Conservation (phyloP, 2,888 invertebrate genomes). For the Pseudococcus viburni region DNA sequence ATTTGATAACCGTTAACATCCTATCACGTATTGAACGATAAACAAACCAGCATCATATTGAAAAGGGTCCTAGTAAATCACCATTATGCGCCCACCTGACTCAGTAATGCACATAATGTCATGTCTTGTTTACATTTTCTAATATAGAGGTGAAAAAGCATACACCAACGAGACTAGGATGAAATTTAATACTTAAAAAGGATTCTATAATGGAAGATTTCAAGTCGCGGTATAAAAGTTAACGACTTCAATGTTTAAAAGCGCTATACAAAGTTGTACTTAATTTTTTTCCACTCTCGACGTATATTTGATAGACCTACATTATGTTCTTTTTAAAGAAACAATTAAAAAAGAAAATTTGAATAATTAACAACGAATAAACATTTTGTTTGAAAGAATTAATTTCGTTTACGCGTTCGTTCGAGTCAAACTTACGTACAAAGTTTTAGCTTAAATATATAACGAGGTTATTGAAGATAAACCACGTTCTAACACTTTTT, state of each 20-base stretch:
- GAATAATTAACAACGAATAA: conserved; percentile 25
- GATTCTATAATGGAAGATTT: conserved; percentile 46
- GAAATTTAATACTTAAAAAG: conserved; percentile 48
- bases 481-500: background rate
- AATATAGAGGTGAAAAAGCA: conserved; percentile 11
- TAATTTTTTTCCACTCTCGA: conserved; percentile 10
- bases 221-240: conserved; percentile 3
- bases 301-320: background rate
- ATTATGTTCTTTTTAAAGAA: conserved; percentile 5
- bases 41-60: background rate
- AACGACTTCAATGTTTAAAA: background rate
- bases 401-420: background rate
- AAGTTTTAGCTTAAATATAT: background rate
- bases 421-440: background rate
- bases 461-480: background rate
- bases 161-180: background rate
- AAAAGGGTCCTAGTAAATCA: background rate
- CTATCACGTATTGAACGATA: background rate
- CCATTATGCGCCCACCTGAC: conserved; percentile 34
- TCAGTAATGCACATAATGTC: background rate
- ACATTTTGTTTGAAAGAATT: background rate
- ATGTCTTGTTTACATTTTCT: background rate
- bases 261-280: background rate
- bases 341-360: conserved; percentile 24
- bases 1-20: conserved; percentile 29